Percentiles rank a stretch among this genome's conserved stretches.
Evolutionary conservation across 2,888 invertebrate genomes (phyloP).

Genomic region (Laspeyria flexula): DNA sequence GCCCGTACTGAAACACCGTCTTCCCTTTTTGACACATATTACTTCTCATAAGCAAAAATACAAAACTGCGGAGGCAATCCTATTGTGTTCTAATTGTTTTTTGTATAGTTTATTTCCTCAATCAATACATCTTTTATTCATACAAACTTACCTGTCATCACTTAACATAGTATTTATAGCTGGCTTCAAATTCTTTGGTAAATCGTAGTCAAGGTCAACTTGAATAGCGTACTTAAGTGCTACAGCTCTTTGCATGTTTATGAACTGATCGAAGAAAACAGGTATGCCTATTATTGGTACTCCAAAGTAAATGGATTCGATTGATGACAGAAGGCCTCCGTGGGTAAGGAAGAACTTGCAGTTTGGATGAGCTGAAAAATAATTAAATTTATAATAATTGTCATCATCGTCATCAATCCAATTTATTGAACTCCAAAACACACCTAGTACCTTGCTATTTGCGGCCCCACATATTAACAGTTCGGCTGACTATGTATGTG

Average conservation of each 20-base stretch:
- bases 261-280: conserved; percentile 61
- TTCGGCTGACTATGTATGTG: no score
- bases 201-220: conserved; percentile 48
- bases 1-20: no score
- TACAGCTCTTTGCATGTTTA: conserved; percentile 60
- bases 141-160: conserved; percentile 23
- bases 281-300: conserved; percentile 63
- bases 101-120: no score
- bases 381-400: neutral
- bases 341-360: conserved; percentile 57
- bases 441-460: no score
- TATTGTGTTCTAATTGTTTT: no score
- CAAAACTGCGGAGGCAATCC: no score
- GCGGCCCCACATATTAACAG: no score
- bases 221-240: conserved; percentile 55
- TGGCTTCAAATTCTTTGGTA: conserved; percentile 48
- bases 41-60: no score
- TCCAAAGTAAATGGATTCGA: conserved; percentile 61
- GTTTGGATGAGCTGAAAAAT: conserved; percentile 59
- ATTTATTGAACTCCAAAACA: no score
- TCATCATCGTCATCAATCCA: no score
- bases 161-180: conserved; percentile 54
- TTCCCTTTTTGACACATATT: no score
- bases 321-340: conserved; percentile 61
- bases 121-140: neutral